phyloP scores from a whole-genome alignment of 2,888 invertebrate genomes.

The Actias luna region DNA sequence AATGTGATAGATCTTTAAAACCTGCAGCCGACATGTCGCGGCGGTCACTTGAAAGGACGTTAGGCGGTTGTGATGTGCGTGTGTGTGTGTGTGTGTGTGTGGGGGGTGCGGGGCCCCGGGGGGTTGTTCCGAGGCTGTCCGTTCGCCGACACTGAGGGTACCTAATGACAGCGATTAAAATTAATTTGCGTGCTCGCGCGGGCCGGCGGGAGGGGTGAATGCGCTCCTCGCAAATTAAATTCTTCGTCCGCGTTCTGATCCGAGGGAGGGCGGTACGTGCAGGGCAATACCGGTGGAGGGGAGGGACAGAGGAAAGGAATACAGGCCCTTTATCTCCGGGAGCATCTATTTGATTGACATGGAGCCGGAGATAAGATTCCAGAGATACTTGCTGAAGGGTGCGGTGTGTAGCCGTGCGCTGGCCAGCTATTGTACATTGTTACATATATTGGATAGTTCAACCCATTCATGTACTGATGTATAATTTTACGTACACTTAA shows the following conservation, averaged over 20 bases:
- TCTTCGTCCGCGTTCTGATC: constrained; percentile 39
- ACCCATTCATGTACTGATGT: no score
- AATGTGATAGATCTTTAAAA: neutral
- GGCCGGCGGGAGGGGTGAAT: constrained; percentile 4
- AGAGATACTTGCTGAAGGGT: neutral
- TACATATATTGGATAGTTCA: no score
- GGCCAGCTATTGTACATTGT: no score
- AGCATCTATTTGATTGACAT: constrained; percentile 1
- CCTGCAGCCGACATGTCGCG: neutral
- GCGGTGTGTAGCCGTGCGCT: no score
- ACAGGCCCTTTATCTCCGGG: neutral
- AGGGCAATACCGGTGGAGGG: constrained; percentile 4
- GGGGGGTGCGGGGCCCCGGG: constrained; percentile 25
- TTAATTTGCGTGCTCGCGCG: constrained; percentile 68
- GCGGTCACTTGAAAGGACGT: neutral
- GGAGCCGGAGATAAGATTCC: neutral
- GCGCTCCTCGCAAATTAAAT: constrained; percentile 65
- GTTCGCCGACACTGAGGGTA: constrained; percentile 26
- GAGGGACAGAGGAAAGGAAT: constrained; percentile 12
- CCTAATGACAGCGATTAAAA: constrained; percentile 78
- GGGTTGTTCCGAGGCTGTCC: constrained; percentile 36
- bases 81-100: no score
- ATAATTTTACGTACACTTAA: no score
- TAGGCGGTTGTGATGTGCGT: neutral
- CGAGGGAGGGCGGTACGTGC: neutral